These are phyloP conservation scores for Phaethornis superciliosus DNA, from an alignment of 2,113 vertebrate species.

Conservation along the genomic window DNA sequence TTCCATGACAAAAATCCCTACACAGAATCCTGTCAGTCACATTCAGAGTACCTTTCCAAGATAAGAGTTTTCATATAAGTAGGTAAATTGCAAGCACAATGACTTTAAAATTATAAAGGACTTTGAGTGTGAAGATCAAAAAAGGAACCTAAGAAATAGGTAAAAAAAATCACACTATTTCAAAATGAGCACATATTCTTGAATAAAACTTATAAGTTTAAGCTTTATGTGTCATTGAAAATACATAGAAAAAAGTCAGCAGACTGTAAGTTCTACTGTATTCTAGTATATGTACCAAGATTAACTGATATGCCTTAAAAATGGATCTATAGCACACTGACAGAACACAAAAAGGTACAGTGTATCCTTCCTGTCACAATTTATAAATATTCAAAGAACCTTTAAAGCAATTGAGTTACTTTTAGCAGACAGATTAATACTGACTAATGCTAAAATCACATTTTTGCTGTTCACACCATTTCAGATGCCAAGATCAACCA, in stretches of 20 bases:
- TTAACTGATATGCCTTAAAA: background rate
- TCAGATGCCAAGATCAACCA: background rate
- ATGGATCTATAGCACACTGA: rapidly evolving
- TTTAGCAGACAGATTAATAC: background rate
- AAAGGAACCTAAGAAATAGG: background rate
- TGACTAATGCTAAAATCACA: background rate
- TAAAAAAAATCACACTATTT: background rate
- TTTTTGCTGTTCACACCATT: background rate
- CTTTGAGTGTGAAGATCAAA: background rate
- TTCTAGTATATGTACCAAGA: background rate
- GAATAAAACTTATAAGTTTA: background rate
- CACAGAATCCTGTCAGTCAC: background rate
- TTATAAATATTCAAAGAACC: background rate
- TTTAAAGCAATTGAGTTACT: background rate
- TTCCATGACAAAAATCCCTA: background rate
- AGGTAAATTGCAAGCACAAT: background rate
- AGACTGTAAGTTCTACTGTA: background rate
- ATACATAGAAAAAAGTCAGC: background rate
- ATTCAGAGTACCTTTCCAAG: background rate
- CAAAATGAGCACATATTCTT: background rate
- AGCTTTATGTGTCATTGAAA: background rate
- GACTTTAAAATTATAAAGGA: background rate
- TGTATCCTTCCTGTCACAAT: background rate
- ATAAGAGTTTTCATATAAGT: background rate
- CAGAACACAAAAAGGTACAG: background rate